These are phyloP conservation scores for Myopa tessellatipennis DNA, from an alignment of 2,888 invertebrate genomes.

Conservation along the genomic window DNA sequence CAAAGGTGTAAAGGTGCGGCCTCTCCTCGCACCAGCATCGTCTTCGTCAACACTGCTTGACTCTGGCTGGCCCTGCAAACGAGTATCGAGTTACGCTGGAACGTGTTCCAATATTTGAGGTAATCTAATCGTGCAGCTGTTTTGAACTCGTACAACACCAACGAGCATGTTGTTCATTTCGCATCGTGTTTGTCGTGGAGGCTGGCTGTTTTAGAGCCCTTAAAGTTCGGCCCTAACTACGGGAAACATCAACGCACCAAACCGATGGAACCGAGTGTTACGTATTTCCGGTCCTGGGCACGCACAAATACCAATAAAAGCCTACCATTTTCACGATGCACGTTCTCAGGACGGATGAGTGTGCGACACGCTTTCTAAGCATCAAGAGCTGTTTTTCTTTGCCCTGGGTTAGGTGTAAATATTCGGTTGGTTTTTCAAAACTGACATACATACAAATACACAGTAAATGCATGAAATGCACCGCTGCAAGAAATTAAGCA, in stretches of 20 bases:
- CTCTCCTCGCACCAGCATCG: not conserved
- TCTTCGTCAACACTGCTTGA: constrained; percentile 22
- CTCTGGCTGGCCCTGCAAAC: not conserved
- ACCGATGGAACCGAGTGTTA: not conserved
- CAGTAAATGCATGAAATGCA: too few species aligned
- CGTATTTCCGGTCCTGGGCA: too few species aligned
- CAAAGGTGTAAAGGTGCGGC: constrained; percentile 15
- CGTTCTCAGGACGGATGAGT: too few species aligned
- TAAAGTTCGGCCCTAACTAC: not conserved
- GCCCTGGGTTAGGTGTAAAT: too few species aligned
- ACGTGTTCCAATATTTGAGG: constrained; percentile 31
- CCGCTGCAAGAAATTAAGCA: too few species aligned
- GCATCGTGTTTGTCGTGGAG: not conserved
- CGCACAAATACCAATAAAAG: too few species aligned
- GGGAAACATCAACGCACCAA: not conserved
- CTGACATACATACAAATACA: too few species aligned
- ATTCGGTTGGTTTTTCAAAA: too few species aligned
- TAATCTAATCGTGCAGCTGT: constrained; percentile 33
- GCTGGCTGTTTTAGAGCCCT: not conserved
- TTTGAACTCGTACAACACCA: not conserved
- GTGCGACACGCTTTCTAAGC: too few species aligned
- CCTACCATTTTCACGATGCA: too few species aligned
- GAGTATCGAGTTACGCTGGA: constrained; percentile 28
- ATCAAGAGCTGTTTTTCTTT: too few species aligned
- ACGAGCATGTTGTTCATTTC: too few species aligned